Conservation (phyloP, 2,113 vertebrate species). For the Tachysurus vachellii region DNA sequence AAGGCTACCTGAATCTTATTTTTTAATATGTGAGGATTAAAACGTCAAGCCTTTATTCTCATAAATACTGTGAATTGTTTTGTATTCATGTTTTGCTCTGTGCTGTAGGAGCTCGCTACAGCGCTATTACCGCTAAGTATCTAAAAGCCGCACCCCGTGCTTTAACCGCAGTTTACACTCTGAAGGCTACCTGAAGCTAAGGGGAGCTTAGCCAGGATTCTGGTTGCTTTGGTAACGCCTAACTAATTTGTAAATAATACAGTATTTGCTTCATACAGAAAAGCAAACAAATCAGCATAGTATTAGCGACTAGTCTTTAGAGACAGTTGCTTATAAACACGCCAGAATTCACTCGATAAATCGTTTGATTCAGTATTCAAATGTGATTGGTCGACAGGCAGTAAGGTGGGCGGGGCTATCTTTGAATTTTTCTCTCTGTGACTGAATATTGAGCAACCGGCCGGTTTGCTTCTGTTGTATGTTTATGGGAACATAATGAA, state of each 20-base stretch:
- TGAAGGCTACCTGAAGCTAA: slow-evolving; percentile 22
- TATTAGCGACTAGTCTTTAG: background rate
- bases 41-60: too few relatives aligned
- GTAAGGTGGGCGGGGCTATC: slow-evolving; percentile 56
- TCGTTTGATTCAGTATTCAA: slow-evolving; percentile 64
- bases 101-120: too few relatives aligned
- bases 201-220: slow-evolving; percentile 46
- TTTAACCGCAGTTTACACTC: slow-evolving; percentile 43
- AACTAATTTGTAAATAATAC: background rate
- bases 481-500: background rate
- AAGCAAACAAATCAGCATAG: background rate
- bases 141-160: too few relatives aligned
- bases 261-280: background rate
- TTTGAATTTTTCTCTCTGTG: slow-evolving; percentile 67
- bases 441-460: slow-evolving; percentile 58
- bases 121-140: too few relatives aligned
- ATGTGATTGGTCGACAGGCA: slow-evolving; percentile 64
- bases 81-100: too few relatives aligned
- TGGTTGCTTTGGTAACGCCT: slow-evolving; percentile 54
- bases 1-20: too few relatives aligned
- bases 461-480: background rate
- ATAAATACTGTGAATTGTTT: too few relatives aligned
- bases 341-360: background rate
- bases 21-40: too few relatives aligned
- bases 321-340: background rate